phyloP scores from a whole-genome alignment of 2,113 vertebrate species.

The Peromyscus maniculatus region DNA sequence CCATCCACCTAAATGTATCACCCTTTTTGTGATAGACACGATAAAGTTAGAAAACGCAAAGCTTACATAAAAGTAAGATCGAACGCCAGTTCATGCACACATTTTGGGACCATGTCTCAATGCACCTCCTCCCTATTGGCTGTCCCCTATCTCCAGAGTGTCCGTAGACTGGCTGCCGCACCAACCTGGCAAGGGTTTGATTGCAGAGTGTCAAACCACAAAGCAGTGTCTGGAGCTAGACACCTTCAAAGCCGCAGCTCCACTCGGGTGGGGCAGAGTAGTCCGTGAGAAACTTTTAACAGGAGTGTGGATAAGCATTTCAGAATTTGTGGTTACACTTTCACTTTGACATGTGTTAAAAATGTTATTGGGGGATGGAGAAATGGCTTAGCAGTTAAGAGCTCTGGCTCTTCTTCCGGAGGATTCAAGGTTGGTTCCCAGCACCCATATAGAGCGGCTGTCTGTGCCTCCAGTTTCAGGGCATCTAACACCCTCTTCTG shows the following conservation, averaged over 20 bases:
- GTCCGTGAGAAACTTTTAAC: constrained; percentile 3
- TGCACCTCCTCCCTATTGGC: not conserved
- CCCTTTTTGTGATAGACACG: not conserved
- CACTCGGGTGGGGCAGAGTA: not conserved
- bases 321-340: not conserved
- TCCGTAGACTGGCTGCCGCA: not conserved
- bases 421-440: not conserved
- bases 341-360: not conserved
- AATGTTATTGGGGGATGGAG: not conserved
- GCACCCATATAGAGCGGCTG: not conserved
- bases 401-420: not conserved
- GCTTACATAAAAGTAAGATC: not conserved
- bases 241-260: not conserved
- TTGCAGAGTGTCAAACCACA: constrained; percentile 24
- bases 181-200: constrained; percentile 20
- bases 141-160: not conserved
- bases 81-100: not conserved
- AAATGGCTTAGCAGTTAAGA: not conserved
- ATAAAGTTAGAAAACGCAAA: not conserved
- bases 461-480: not conserved
- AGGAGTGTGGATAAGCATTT: not conserved
- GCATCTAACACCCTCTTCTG: not conserved
- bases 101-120: not conserved
- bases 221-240: constrained; percentile 3
- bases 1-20: not conserved